A percentile compares a stretch with the other conserved stretches of the same genome.
These are phyloP conservation scores for Hybognathus amarus DNA, from an alignment of 2,797 vertebrate genomes.

Conservation along the genomic window DNA sequence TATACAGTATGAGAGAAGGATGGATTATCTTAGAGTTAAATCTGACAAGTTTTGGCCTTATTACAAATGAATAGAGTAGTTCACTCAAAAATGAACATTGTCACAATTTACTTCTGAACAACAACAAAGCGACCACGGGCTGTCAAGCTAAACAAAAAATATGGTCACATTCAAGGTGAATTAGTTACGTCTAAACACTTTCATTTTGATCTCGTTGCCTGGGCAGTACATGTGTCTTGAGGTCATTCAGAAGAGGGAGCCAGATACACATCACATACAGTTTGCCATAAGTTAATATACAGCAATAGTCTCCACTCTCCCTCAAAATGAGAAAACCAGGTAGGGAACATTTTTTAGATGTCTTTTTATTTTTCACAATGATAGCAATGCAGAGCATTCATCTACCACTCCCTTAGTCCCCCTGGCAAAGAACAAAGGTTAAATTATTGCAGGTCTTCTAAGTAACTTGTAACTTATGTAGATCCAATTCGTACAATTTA, in stretches of 20 bases:
- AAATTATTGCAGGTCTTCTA: slow-evolving; percentile 31
- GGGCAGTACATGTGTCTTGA: background rate
- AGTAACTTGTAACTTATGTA: background rate
- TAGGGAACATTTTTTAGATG: slow-evolving; percentile 64
- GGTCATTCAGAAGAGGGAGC: slow-evolving; percentile 17
- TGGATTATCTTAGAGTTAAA: background rate
- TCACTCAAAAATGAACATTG: background rate
- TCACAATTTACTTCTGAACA: background rate
- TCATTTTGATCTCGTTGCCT: background rate
- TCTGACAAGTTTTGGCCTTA: background rate
- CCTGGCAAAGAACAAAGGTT: slow-evolving; percentile 23
- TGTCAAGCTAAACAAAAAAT: background rate
- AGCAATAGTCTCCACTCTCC: slow-evolving; percentile 16
- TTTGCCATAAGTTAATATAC: slow-evolving; percentile 28
- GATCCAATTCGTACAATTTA: background rate
- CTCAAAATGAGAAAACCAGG: slow-evolving; percentile 53
- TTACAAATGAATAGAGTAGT: background rate
- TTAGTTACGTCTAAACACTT: background rate
- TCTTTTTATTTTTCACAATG: slow-evolving; percentile 53
- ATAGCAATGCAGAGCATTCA: slow-evolving; percentile 45
- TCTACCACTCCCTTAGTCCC: slow-evolving; percentile 25
- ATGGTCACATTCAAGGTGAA: slow-evolving; percentile 4
- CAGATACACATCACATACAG: slow-evolving; percentile 18
- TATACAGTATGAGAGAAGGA: slow-evolving; percentile 4
- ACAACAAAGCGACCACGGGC: background rate